Evolutionary conservation across 2,888 invertebrate species (phyloP).

Genomic region (Polydesmus complanatus): DNA sequence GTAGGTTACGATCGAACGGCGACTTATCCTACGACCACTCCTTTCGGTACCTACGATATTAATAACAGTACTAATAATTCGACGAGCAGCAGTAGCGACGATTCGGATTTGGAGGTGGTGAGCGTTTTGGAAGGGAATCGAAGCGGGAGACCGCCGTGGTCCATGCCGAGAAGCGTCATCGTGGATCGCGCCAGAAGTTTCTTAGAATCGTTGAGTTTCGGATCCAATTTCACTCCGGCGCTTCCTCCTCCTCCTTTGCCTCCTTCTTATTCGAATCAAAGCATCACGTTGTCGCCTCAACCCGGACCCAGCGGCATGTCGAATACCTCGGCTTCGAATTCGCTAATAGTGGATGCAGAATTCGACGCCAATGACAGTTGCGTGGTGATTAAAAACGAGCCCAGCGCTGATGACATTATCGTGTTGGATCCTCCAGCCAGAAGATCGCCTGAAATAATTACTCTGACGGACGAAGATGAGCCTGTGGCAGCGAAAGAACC

Average conservation of each 20-base stretch:
- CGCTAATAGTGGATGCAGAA: neutral
- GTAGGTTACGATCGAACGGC: constrained; percentile 42
- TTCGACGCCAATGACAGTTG: neutral
- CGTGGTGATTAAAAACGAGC: neutral
- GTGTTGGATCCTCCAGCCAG: neutral
- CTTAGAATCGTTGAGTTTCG: neutral
- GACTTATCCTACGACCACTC: constrained; percentile 25
- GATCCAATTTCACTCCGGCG: neutral
- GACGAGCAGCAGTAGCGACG: neutral
- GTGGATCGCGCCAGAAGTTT: neutral
- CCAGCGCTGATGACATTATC: neutral
- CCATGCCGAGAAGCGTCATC: neutral
- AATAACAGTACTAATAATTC: no score
- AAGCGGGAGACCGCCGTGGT: neutral
- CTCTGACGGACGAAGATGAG: neutral
- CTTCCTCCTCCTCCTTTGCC: neutral
- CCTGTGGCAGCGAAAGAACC: neutral
- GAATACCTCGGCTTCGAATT: neutral
- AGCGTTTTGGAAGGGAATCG: neutral
- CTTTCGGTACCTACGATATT: neutral
- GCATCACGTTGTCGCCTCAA: constrained; percentile 16
- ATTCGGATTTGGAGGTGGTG: neutral
- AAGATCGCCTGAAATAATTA: neutral
- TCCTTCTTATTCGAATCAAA: no score
- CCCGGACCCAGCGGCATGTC: constrained; percentile 18